Percentiles rank a stretch among this genome's conserved stretches.
phyloP scores from a whole-genome alignment of 2,113 vertebrate species.

The Ancistrus triradiatus region DNA sequence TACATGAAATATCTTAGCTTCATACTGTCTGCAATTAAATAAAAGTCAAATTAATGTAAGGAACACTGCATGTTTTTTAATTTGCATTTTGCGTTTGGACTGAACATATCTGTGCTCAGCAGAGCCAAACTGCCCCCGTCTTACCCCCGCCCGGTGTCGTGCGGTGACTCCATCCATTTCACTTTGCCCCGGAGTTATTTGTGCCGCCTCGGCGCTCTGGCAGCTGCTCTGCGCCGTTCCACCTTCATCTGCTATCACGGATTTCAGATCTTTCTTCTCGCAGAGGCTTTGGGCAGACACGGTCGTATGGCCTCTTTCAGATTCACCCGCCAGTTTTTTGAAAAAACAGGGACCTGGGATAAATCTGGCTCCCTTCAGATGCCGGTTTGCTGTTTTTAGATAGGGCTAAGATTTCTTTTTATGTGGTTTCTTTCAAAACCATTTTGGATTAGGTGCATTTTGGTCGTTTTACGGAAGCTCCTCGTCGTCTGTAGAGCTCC shows the following conservation, averaged over 20 bases:
- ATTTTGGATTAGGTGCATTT: too few relatives aligned
- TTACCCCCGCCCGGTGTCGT: conserved; percentile 19
- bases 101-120: background rate
- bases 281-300: conserved; percentile 14
- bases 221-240: conserved; percentile 38
- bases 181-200: conserved; percentile 43
- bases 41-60: too few relatives aligned
- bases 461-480: too few relatives aligned
- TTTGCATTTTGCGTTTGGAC: too few relatives aligned
- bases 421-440: too few relatives aligned
- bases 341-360: conserved; percentile 12
- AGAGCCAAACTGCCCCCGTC: background rate
- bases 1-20: too few relatives aligned
- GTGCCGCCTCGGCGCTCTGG: conserved; percentile 36
- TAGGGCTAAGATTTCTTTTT: too few relatives aligned
- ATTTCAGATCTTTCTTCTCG: conserved; percentile 37
- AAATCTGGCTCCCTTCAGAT: too few relatives aligned
- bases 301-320: background rate
- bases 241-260: conserved; percentile 45
- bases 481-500: too few relatives aligned
- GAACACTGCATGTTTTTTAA: too few relatives aligned
- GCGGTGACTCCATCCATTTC: conserved; percentile 32
- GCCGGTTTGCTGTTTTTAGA: too few relatives aligned
- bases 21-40: too few relatives aligned
- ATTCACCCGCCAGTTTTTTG: conserved; percentile 18